These are phyloP conservation scores for Spinibarbus caldwelli DNA, from an alignment of 2,797 vertebrate genomes.

Conservation along the genomic window DNA sequence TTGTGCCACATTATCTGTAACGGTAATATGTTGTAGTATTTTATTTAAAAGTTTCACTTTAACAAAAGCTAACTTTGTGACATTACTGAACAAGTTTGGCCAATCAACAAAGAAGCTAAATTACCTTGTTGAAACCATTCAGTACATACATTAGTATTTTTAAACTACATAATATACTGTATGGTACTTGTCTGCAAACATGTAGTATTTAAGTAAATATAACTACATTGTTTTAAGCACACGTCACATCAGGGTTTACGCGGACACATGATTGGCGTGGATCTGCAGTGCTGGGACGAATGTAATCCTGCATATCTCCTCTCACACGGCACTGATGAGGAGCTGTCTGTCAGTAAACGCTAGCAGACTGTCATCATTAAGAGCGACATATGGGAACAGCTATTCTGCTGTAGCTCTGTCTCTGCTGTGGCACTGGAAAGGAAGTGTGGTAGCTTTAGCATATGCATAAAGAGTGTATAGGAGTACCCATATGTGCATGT, in stretches of 20 bases:
- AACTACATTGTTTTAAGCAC: background rate
- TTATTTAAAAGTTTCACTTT: background rate
- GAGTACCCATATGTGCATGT: background rate
- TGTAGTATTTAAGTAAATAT: background rate
- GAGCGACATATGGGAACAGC: conserved; percentile 12
- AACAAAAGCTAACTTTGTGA: background rate
- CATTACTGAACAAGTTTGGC: background rate
- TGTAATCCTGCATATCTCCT: conserved; percentile 18
- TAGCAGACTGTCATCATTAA: conserved; percentile 45
- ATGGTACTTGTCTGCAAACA: background rate
- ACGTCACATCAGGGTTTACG: background rate
- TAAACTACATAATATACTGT: background rate
- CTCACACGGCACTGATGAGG: conserved; percentile 9
- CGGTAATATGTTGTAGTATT: background rate
- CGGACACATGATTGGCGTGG: background rate
- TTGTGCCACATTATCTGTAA: too few species aligned
- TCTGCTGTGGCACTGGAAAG: background rate
- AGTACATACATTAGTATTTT: too few species aligned
- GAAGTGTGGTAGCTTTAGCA: background rate
- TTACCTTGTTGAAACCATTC: background rate
- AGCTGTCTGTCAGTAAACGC: conserved; percentile 28
- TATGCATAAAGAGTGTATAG: background rate
- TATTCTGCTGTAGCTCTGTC: background rate
- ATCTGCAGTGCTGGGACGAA: conserved; percentile 16
- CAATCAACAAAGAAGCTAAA: background rate